Percentiles rank a stretch among this genome's conserved stretches.
Evolutionary conservation across 2,113 vertebrate genomes (phyloP).

Genomic region (Eretmochelys imbricata): DNA sequence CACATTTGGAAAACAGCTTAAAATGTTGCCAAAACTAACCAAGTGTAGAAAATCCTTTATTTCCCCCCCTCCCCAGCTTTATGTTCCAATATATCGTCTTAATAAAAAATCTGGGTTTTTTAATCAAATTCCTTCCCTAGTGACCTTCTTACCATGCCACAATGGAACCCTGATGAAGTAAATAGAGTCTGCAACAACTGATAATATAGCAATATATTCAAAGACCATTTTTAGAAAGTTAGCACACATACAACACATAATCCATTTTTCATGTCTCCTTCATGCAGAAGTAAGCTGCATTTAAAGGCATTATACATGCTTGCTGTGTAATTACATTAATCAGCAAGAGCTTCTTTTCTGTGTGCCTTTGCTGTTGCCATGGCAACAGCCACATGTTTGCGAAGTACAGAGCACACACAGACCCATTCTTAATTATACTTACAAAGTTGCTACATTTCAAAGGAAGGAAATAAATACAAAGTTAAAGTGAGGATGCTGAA

Average conservation of each 20-base stretch:
- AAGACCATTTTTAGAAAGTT: slow-evolving; percentile 66
- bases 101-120: neutral
- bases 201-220: slow-evolving; percentile 31
- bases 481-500: slow-evolving; percentile 64
- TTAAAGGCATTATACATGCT: slow-evolving; percentile 77
- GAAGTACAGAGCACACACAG: slow-evolving; percentile 73
- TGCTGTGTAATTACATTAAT: slow-evolving; percentile 83
- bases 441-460: slow-evolving; percentile 77
- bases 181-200: neutral
- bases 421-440: slow-evolving; percentile 77
- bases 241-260: slow-evolving; percentile 58
- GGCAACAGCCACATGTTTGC: slow-evolving; percentile 74
- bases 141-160: neutral
- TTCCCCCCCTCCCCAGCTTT: neutral
- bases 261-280: slow-evolving; percentile 71
- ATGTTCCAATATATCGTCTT: neutral
- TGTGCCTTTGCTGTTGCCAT: slow-evolving; percentile 80
- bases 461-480: slow-evolving; percentile 75
- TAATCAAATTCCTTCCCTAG: neutral
- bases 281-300: slow-evolving; percentile 76
- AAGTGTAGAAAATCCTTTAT: neutral
- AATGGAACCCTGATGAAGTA: neutral
- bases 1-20: neutral
- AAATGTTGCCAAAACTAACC: neutral
- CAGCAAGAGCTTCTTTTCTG: slow-evolving; percentile 73